A percentile compares a stretch with the other conserved stretches of the same genome.
Evolutionary conservation across 2,888 invertebrate species (phyloP).

Genomic region (Acanthosepion lycidas): DNA sequence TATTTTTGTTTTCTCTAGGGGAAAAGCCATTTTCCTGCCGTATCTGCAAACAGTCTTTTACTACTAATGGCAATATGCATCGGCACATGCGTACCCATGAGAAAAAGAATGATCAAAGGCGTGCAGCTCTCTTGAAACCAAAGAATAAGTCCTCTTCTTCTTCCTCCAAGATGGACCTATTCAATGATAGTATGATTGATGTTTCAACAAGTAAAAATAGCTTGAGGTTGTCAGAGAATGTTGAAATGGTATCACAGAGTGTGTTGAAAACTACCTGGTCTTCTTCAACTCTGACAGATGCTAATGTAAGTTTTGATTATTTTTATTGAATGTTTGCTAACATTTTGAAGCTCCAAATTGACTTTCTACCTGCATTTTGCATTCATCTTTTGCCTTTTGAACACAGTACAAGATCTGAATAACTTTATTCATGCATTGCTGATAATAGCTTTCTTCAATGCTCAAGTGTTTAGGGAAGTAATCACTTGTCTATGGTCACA

Average conservation of each 20-base stretch:
- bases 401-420: too few species aligned
- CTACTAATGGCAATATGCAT: conserved; percentile 90
- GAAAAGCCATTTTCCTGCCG: conserved; percentile 87
- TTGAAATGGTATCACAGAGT: background rate
- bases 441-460: too few species aligned
- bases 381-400: too few species aligned
- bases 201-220: background rate
- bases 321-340: background rate
- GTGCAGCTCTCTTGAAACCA: background rate
- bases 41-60: conserved; percentile 86
- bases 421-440: too few species aligned
- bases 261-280: background rate
- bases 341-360: background rate
- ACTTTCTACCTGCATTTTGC: too few species aligned
- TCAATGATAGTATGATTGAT: background rate
- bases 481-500: too few species aligned
- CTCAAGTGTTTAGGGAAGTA: too few species aligned
- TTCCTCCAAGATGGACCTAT: background rate
- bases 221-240: background rate
- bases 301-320: background rate
- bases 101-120: conserved; percentile 59
- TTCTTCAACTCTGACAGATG: background rate
- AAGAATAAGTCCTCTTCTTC: background rate
- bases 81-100: conserved; percentile 85
- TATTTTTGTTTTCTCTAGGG: conserved; percentile 74